Evolutionary conservation across 2,888 invertebrate genomes (phyloP), one percentile per base, ranked within the genome.

Genomic region (Dolomedes plantarius): DNA sequence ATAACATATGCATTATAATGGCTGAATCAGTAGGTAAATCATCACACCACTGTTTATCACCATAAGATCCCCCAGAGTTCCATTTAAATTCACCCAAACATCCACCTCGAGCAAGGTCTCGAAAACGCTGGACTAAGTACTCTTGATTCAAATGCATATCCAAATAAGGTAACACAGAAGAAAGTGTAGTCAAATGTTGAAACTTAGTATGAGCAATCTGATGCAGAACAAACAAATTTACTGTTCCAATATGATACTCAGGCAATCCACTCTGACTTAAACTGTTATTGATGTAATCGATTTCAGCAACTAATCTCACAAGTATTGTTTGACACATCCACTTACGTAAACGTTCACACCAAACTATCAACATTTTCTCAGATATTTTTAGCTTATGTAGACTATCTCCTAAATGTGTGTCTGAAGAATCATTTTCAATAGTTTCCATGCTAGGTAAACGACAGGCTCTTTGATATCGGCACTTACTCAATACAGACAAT

Each of bases 1-100:
- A 95, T 88, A 97, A 93, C 89, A 96, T 91, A 91, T 97, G 96
- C 93, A 97, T 95, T 86, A 98, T 92, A 89, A 96, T 95, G 90
- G 95, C 95, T 31, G 96, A 94, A 93, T 98, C 98, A n/a, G 96
- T 95, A 16, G 97, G 97, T 89, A 96, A 92, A 90, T 94, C 94
- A 86, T 95, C 94, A 89, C 95, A 95, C 97, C 97, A 97, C 69
- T 94, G 94, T 90, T 95, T 94, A 19, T 94, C 94, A 90, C 94
- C 94, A 90, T 94, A 93, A 32, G 92, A 92, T 62, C 95, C 95
- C 67, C 97, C 97, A 81, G 94, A 94, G 92, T 95, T 95, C 97
- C 98, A 98, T 88, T 94, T 94, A 92, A 95, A 98, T 89, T 95
- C 95, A 90, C 96, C 95, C 93, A 98, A 95, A 90, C 96, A 96